Conservation (phyloP, 2,797 vertebrate species). For the Gephyroberyx darwinii region DNA sequence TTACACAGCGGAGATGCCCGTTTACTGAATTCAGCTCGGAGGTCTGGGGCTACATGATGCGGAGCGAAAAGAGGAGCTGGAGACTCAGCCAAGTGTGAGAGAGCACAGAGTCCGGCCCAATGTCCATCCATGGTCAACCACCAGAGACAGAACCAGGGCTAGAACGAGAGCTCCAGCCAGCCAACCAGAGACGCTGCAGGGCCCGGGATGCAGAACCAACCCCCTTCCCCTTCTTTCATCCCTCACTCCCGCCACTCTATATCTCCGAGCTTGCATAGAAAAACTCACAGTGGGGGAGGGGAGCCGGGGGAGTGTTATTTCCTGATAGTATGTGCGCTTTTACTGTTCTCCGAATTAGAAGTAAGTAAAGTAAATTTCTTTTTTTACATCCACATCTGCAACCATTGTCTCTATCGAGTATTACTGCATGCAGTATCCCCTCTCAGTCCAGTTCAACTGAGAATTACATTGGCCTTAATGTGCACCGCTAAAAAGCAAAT, state of each 20-base stretch:
- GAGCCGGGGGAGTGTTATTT: slow-evolving; percentile 25
- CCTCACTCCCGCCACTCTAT: slow-evolving; percentile 44
- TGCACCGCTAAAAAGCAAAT: slow-evolving; percentile 63
- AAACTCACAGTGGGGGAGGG: slow-evolving; percentile 64
- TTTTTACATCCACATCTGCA: slow-evolving; percentile 27
- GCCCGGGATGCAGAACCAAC: slow-evolving; percentile 56
- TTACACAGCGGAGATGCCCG: slow-evolving; percentile 32
- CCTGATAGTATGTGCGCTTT: slow-evolving; percentile 37
- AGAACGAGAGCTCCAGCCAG: slow-evolving; percentile 39
- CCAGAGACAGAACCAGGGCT: slow-evolving; percentile 37
- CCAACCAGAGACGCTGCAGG: slow-evolving; percentile 57
- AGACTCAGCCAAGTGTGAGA: slow-evolving; percentile 73
- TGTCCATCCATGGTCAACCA: slow-evolving; percentile 61
- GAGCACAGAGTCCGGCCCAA: slow-evolving; percentile 38
- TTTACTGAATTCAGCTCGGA: slow-evolving; percentile 45
- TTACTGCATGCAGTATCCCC: slow-evolving; percentile 22
- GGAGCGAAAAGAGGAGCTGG: slow-evolving; percentile 39
- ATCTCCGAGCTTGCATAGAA: slow-evolving; percentile 42
- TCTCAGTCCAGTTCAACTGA: slow-evolving; percentile 16
- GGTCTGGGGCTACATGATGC: slow-evolving; percentile 43
- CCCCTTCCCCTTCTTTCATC: slow-evolving; percentile 60
- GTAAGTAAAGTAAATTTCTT: slow-evolving; percentile 17
- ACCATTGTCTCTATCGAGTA: slow-evolving; percentile 19
- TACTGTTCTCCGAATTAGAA: slow-evolving; percentile 48
- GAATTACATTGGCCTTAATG: slow-evolving; percentile 47